phyloP scores from a whole-genome alignment of 2,113 vertebrate species.

The Tragelaphus strepsiceros region DNA sequence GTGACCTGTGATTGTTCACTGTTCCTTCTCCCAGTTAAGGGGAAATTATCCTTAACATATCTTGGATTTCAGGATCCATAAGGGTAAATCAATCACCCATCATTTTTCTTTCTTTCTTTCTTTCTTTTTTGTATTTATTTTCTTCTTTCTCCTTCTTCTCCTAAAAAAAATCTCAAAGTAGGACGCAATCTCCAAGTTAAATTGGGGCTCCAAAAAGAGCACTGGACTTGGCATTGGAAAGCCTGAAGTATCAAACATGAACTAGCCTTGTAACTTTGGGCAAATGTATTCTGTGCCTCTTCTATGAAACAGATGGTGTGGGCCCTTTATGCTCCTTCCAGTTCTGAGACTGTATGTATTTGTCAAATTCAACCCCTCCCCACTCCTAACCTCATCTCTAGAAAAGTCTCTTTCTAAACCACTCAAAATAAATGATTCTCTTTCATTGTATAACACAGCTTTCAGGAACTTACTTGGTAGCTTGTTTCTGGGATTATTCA shows the following conservation, averaged over 20 bases:
- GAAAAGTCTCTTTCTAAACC: neutral
- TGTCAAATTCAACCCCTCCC: neutral
- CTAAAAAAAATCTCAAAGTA: neutral
- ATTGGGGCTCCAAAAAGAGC: neutral
- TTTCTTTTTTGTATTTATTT: neutral
- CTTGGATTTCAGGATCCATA: neutral
- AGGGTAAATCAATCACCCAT: neutral
- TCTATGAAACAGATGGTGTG: neutral
- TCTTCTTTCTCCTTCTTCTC: neutral
- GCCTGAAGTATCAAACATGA: neutral
- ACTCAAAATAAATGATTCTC: neutral
- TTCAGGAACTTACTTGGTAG: neutral
- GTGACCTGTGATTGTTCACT: neutral
- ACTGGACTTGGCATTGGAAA: neutral
- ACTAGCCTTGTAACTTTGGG: neutral
- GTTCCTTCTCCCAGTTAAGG: neutral
- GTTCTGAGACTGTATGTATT: neutral
- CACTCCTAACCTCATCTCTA: neutral
- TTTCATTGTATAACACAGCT: neutral
- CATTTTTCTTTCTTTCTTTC: neutral
- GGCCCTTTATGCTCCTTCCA: neutral
- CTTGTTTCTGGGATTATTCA: constrained; percentile 33
- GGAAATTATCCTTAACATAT: neutral
- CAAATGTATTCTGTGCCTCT: neutral
- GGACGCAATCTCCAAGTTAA: neutral